A percentile compares a stretch with the other conserved stretches of the same genome.
phyloP scores from a whole-genome alignment of 2,797 vertebrate genomes.

The Hippopotamyrus pictus region DNA sequence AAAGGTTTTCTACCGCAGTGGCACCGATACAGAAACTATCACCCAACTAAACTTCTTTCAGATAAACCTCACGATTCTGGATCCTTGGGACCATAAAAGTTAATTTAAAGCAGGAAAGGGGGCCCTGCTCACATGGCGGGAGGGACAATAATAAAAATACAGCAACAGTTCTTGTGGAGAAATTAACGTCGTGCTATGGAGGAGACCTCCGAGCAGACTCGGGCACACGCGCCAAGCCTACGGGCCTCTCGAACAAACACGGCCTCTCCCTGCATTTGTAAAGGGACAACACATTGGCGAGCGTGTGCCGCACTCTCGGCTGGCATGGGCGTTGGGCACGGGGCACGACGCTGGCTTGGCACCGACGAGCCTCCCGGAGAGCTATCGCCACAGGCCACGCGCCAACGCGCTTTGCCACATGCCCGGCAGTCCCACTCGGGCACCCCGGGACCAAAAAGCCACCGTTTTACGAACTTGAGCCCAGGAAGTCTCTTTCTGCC shows the following conservation, averaged over 20 bases:
- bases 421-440: neutral
- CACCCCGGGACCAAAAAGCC: neutral
- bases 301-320: constrained; percentile 9
- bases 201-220: neutral
- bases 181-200: neutral
- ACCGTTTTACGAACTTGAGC: neutral
- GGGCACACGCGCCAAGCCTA: neutral
- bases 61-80: neutral
- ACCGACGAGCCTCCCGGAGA: neutral
- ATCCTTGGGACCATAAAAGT: neutral
- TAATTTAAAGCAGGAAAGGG: neutral
- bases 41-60: neutral
- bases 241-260: neutral
- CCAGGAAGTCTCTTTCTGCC: neutral
- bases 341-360: neutral
- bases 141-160: neutral
- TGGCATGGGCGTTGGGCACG: neutral
- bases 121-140: neutral
- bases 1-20: neutral
- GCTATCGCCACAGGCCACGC: neutral
- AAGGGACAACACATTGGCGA: neutral
- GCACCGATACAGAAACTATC: neutral
- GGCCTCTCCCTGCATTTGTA: neutral
- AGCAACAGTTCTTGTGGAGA: neutral
- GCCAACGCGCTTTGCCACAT: neutral